Evolutionary conservation across 2,797 vertebrate species (phyloP).

Genomic region (Gymnoscopelus microlampas): DNA sequence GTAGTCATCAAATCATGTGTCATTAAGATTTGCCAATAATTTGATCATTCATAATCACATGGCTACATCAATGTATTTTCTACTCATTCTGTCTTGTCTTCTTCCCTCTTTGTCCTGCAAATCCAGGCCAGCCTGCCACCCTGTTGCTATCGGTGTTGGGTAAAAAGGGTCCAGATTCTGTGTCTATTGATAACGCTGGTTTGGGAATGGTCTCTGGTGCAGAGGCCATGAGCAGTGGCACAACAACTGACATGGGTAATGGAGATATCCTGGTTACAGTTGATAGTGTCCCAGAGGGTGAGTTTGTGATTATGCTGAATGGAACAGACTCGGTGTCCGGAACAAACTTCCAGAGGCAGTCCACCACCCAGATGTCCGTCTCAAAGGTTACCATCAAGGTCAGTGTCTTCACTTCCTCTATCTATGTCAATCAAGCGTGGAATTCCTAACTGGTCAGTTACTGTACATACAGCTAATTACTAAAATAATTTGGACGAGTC

Average conservation of each 20-base stretch:
- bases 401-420: no score
- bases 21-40: background rate
- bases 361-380: no score
- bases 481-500: no score
- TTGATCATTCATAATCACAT: background rate
- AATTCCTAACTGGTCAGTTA: no score
- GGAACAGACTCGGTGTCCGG: no score
- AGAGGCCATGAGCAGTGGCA: slow-evolving; percentile 42
- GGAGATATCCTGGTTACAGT: slow-evolving; percentile 72
- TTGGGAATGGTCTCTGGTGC: slow-evolving; percentile 62
- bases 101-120: background rate
- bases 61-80: background rate
- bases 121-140: slow-evolving; percentile 63
- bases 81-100: background rate
- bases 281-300: slow-evolving; percentile 61
- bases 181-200: slow-evolving; percentile 56
- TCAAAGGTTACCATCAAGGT: no score
- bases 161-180: slow-evolving; percentile 65
- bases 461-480: no score
- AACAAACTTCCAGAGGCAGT: no score
- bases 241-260: slow-evolving; percentile 54
- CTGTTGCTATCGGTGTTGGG: slow-evolving; percentile 74
- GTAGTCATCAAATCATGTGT: background rate
- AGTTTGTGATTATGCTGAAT: slow-evolving; percentile 52
- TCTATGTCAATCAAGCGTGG: no score